Evolutionary conservation across 2,113 vertebrate species (phyloP).

Genomic region (Pelecanus crispus): DNA sequence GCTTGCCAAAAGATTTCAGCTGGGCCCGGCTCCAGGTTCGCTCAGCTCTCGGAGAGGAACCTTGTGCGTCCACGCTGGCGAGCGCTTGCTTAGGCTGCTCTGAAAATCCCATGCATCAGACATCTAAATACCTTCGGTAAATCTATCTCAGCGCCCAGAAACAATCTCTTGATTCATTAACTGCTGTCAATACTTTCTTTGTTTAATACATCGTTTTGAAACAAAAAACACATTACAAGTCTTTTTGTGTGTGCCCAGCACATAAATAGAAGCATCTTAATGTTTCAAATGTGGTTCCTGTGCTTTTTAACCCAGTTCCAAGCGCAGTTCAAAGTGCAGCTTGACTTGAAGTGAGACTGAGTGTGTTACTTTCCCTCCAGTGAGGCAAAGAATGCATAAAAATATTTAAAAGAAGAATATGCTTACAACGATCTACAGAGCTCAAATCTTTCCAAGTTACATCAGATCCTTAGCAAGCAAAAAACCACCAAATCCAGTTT

Average conservation of each 20-base stretch:
- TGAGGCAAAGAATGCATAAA: not conserved
- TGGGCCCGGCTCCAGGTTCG: constrained; percentile 5
- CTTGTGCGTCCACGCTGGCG: constrained; percentile 12
- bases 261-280: constrained; percentile 53
- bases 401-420: not conserved
- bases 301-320: constrained; percentile 20
- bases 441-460: not conserved
- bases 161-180: constrained; percentile 56
- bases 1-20: not conserved
- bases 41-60: not conserved
- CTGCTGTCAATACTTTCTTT: constrained; percentile 60
- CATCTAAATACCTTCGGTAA: constrained; percentile 54
- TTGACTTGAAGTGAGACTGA: not conserved
- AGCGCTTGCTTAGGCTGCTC: constrained; percentile 24
- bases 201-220: not conserved
- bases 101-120: constrained; percentile 30
- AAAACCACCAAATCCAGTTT: not conserved
- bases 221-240: constrained; percentile 48
- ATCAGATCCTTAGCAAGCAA: not conserved
- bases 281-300: constrained; percentile 26
- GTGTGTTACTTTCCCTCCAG: not conserved
- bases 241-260: constrained; percentile 15
- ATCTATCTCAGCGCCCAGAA: constrained; percentile 35
- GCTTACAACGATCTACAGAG: not conserved
- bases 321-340: constrained; percentile 17